Percentiles rank a stretch among this genome's conserved stretches.
phyloP scores from a whole-genome alignment of 1,140 invertebrate genomes.

The Myzus persicae region DNA sequence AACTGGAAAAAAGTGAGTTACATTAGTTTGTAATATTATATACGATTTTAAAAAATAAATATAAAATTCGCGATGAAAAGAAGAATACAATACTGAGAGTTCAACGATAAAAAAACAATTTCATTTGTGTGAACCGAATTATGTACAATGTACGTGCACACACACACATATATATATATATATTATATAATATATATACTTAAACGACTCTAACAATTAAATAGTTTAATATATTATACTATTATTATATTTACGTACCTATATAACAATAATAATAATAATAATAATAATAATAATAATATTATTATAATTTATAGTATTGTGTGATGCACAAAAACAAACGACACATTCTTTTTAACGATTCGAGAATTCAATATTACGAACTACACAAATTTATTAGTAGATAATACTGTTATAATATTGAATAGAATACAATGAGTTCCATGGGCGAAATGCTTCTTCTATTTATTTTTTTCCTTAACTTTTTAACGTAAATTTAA shows the following conservation, averaged over 20 bases:
- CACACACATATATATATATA: too few species aligned
- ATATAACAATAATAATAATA: neutral
- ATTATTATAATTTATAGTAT: neutral
- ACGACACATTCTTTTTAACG: neutral
- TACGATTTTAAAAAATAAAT: neutral
- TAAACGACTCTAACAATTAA: slow-evolving; percentile 9
- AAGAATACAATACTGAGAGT: neutral
- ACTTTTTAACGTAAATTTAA: too few species aligned
- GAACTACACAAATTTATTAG: neutral
- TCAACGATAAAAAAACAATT: slow-evolving; percentile 13
- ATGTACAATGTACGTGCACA: neutral
- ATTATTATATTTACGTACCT: neutral
- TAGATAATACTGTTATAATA: neutral
- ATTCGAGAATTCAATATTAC: neutral
- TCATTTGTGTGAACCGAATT: neutral
- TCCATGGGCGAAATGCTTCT: neutral
- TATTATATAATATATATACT: neutral
- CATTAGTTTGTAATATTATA: neutral
- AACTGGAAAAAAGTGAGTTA: neutral
- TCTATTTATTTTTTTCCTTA: too few species aligned
- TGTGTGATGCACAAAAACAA: neutral
- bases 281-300: too few species aligned
- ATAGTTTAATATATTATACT: neutral
- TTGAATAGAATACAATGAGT: neutral
- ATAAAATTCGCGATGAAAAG: neutral